Conservation (phyloP, 2,797 vertebrate genomes). For the Neoniphon sammara region DNA sequence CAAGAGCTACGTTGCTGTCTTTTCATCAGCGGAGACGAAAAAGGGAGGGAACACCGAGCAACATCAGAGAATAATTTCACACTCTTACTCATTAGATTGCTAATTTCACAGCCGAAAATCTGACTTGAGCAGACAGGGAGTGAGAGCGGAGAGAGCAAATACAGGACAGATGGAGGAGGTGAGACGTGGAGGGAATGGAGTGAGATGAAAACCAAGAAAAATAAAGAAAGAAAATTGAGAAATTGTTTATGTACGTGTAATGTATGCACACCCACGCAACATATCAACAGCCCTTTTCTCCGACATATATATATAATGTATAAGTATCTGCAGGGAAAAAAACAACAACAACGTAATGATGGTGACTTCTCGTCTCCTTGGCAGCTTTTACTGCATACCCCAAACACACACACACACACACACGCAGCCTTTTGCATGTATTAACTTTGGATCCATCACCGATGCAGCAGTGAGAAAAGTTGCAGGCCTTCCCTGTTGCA, state of each 20-base stretch:
- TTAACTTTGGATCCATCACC: background rate
- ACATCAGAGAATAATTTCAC: slow-evolving; percentile 25
- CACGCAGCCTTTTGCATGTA: background rate
- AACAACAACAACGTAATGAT: no score
- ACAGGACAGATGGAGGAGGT: slow-evolving; percentile 29
- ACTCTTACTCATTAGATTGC: background rate
- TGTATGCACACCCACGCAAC: background rate
- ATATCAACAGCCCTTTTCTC: background rate
- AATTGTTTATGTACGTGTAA: background rate
- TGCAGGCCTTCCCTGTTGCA: slow-evolving; percentile 23
- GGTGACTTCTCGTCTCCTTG: slow-evolving; percentile 4
- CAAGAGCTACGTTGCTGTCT: slow-evolving; percentile 17
- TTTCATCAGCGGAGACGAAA: slow-evolving; percentile 17
- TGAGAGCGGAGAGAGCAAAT: slow-evolving; percentile 31
- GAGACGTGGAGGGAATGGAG: slow-evolving; percentile 6
- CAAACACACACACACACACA: slow-evolving; percentile 5
- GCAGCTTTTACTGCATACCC: background rate
- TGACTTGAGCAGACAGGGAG: background rate
- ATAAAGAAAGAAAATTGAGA: slow-evolving; percentile 7
- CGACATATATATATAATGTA: background rate
- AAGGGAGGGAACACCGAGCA: slow-evolving; percentile 14
- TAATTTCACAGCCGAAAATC: slow-evolving; percentile 38
- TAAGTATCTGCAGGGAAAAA: slow-evolving; percentile 7
- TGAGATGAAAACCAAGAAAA: slow-evolving; percentile 10
- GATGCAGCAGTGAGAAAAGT: background rate